Base-by-base conservation (phyloP, 2,797 vertebrate species). In the Malacoctenus gilli region DNA sequence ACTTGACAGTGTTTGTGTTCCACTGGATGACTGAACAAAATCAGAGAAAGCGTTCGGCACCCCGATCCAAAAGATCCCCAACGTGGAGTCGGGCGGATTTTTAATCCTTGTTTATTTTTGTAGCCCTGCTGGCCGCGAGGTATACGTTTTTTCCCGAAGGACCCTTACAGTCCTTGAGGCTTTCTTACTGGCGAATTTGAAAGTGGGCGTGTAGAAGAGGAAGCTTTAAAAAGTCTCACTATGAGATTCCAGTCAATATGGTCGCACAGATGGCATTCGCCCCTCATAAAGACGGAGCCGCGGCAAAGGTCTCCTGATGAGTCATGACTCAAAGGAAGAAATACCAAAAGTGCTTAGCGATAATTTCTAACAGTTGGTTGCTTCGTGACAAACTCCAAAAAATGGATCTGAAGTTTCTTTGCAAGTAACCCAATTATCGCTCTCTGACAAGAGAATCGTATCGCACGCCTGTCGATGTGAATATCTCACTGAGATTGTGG, bases 231-330 rank as follows among this genome's bases (percentile, higher is more conserved):
- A 11, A 28, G 13, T 22, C 41, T n/a, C 9, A 30, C 15, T 9
- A 10, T 11, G 8, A 38, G 39, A 47, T 11, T 11, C 34, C 8
- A 3, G 14, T 7, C 25, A 38, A 19, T 11, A 19, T 38, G 15
- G 13, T 48, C 36, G 52, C 32, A 15, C 58, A 57, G 48, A 30
- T 21, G 25, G 16, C 12, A 25, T 61, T 22, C 39, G 22, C 51
- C n/a, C 60, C 41, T 60, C 58, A 36, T 35, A 21, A 36, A 64
- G 5, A 48, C n/a, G 12, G n/a, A n/a, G 9, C 49, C 41, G 62
- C 69, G 75, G 61, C 34, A 66, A 41, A 74, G 13, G 18, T 64
- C 32, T 59, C 25, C 1, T 23, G 18, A 62, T 76, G 65, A 71
- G 51, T 73, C 14, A 71, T 20, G 31, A 53, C 23, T 48, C 15